Evolutionary conservation across 2,797 vertebrate genomes (phyloP), one percentile per base, ranked within the genome.

Genomic region (Falco novaeseelandiae): DNA sequence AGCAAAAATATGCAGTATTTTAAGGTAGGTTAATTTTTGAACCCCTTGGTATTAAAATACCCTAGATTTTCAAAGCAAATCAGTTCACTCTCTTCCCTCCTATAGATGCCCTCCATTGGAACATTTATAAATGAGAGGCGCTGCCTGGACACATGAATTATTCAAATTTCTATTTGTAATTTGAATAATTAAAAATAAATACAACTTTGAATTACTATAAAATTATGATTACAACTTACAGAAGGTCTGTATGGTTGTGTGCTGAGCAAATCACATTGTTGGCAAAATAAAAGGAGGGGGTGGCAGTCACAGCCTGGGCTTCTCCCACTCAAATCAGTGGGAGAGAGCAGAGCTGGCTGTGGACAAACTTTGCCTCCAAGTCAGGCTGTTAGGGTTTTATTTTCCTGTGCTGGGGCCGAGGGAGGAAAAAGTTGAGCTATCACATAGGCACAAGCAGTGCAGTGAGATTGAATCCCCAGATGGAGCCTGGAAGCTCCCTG

Each of bases 401-500:
- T 94, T 89, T 91, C 46, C 29, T 54, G 18, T 63, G 3, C 59
- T 58, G 49, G 32, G 52, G 57, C 72, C 2, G 8, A 69, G 54
- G 29, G 69, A 76, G 46, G 67, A 52, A 66, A 21, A 40, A 76
- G 22, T 42, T 55, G 51, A n/a, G 38, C 62, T 80, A 5, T 61
- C 40, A 26, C 48, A 46, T 1, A 30, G 67, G 48, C 74, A 86
- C 66, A 55, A 83, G 52, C 63, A 73, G 27, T 40, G 10, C 57
- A 55, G 49, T 29, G 40, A 89, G 89, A 77, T 16, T 77, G 67
- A 80, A 90, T 92, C 61, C 71, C 78, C 86, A 95, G 82, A 95
- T 85, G 90, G 88, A 71, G 83, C 29, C 40, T 76, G 81, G 77
- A 77, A 92, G 85, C 61, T 89, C 91, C 93, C 69, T 80, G 92